Percentiles rank a stretch among this genome's conserved stretches.
phyloP scores from a whole-genome alignment of 2,888 invertebrate genomes.

The Tinea semifulvella region DNA sequence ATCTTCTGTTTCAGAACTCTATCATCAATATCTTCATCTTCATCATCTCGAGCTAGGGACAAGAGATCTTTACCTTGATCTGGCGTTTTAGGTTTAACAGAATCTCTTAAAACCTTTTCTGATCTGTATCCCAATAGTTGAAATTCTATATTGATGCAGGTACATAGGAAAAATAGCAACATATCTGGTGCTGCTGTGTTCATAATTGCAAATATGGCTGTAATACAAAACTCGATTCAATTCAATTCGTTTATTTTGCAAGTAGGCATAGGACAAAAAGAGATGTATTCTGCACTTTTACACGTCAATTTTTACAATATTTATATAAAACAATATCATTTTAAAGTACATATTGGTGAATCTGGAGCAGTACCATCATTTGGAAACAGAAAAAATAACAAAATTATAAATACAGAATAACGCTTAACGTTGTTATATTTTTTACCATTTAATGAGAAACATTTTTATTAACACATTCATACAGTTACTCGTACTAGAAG shows the following conservation, averaged over 20 bases:
- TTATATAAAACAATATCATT: no score
- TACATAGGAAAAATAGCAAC: slow-evolving; percentile 8
- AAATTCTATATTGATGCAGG: slow-evolving; percentile 4
- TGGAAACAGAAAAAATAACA: no score
- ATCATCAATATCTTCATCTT: background rate
- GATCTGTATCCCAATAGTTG: slow-evolving; percentile 7
- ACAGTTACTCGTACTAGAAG: background rate
- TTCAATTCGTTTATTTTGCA: no score
- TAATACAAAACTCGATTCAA: no score
- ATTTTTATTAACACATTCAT: background rate
- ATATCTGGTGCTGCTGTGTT: slow-evolving; percentile 9
- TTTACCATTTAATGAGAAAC: background rate
- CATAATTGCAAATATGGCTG: slow-evolving; percentile 8
- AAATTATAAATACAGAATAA: no score
- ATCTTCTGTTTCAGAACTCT: background rate
- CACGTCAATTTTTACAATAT: no score
- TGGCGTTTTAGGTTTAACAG: background rate
- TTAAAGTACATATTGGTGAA: no score
- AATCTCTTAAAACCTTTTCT: slow-evolving; percentile 10
- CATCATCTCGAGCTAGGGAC: background rate
- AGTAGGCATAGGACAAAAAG: no score
- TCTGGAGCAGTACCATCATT: no score
- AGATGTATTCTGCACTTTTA: no score
- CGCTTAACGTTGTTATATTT: no score
- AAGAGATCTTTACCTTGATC: background rate